Evolutionary conservation across 2,888 invertebrate genomes (phyloP).

Genomic region (Dendrolimus houi): DNA sequence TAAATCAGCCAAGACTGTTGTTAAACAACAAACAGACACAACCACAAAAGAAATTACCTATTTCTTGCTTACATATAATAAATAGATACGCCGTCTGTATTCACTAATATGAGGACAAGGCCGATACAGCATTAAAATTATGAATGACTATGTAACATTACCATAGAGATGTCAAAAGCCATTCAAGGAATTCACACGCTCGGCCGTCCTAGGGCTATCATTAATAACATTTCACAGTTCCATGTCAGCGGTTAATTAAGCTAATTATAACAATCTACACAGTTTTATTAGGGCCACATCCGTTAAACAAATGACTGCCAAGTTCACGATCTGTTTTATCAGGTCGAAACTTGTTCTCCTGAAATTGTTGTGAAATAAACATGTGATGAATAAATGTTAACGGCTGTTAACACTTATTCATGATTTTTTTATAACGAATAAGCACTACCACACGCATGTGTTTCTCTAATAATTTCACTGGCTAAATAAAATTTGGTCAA

Average conservation of each 20-base stretch:
- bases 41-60: too few relatives aligned
- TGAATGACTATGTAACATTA: not conserved
- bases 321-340: slow-evolving; percentile 61
- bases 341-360: slow-evolving; percentile 63
- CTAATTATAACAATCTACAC: slow-evolving; percentile 52
- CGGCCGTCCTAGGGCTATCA: slow-evolving; percentile 16
- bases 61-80: too few relatives aligned
- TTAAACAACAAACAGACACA: too few relatives aligned
- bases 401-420: slow-evolving; percentile 5
- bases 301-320: slow-evolving; percentile 53
- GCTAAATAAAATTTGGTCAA: too few relatives aligned
- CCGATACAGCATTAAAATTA: not conserved
- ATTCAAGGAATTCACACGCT: not conserved
- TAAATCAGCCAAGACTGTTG: too few relatives aligned
- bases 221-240: slow-evolving; percentile 24
- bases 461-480: too few relatives aligned
- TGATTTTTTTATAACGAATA: too few relatives aligned
- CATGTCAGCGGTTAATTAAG: slow-evolving; percentile 37
- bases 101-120: not conserved
- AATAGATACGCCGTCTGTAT: too few relatives aligned
- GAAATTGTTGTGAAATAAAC: slow-evolving; percentile 50
- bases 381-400: slow-evolving; percentile 38
- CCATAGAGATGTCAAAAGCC: not conserved
- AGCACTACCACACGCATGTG: too few relatives aligned
- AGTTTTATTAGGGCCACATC: slow-evolving; percentile 41